phyloP scores from a whole-genome alignment of 2,888 invertebrate species.

The Pseudococcus longispinus region DNA sequence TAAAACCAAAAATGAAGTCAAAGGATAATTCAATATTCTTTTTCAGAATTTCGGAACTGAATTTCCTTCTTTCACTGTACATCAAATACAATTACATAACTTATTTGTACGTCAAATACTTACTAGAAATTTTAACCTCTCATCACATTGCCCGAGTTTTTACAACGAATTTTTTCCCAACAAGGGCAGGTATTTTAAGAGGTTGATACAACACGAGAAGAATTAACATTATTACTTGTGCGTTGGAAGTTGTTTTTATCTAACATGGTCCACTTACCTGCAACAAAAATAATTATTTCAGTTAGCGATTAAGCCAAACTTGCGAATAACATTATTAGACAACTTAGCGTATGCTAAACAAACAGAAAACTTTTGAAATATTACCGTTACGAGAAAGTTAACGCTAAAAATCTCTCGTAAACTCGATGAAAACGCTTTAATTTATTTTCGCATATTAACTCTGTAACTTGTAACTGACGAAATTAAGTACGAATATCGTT shows the following conservation, averaged over 20 bases:
- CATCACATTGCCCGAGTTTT: too few relatives aligned
- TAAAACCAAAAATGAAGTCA: too few relatives aligned
- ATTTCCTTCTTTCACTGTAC: too few relatives aligned
- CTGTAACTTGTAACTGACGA: slow-evolving; percentile 1
- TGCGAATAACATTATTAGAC: slow-evolving; percentile 28
- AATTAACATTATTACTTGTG: neutral
- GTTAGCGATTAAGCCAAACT: slow-evolving; percentile 10
- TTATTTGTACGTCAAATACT: too few relatives aligned
- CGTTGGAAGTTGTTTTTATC: slow-evolving; percentile 9
- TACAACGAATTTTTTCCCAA: neutral
- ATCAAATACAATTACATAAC: too few relatives aligned
- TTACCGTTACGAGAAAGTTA: slow-evolving; percentile 5
- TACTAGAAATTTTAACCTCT: too few relatives aligned
- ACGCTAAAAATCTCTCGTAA: slow-evolving; percentile 9
- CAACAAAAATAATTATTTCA: slow-evolving; percentile 34
- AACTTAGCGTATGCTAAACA: slow-evolving; percentile 32
- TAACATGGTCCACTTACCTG: slow-evolving; percentile 31
- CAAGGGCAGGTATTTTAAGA: neutral
- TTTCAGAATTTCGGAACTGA: too few relatives aligned
- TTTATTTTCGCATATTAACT: slow-evolving; percentile 30
- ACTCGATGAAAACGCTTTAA: slow-evolving; percentile 32
- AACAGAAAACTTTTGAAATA: slow-evolving; percentile 33
- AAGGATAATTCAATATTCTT: too few relatives aligned
- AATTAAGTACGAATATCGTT: slow-evolving; percentile 21
- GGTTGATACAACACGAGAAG: neutral